Evolutionary conservation across 2,113 vertebrate species (phyloP).

Genomic region (Gobius niger): DNA sequence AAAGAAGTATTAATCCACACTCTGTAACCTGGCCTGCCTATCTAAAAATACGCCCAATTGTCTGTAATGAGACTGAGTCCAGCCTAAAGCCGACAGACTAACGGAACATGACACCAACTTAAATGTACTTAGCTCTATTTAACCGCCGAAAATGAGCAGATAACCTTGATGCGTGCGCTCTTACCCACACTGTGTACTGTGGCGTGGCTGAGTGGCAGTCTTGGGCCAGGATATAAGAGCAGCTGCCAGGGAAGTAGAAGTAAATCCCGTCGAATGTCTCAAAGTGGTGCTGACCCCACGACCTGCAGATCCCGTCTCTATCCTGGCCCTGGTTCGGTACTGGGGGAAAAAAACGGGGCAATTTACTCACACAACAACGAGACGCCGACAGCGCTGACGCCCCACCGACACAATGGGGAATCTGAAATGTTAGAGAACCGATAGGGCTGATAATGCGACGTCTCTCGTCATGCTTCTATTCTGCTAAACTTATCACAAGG

Average conservation of each 20-base stretch:
- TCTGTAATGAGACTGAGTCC: slow-evolving; percentile 9
- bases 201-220: slow-evolving; percentile 88
- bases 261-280: slow-evolving; percentile 99
- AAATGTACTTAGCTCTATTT: slow-evolving; percentile 6
- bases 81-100: neutral
- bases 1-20: slow-evolving; percentile 12
- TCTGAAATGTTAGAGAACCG: slow-evolving; percentile 2
- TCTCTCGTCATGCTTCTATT: slow-evolving; percentile 41
- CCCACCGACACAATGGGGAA: slow-evolving; percentile 7
- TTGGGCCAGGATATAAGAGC: slow-evolving; percentile 96
- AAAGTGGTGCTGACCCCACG: slow-evolving; percentile 95
- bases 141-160: neutral
- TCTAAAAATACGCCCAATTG: slow-evolving; percentile 15
- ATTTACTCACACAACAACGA: slow-evolving; percentile 1
- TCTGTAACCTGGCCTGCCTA: slow-evolving; percentile 13
- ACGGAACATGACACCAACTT: slow-evolving; percentile 4
- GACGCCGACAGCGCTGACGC: slow-evolving; percentile 18
- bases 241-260: slow-evolving; percentile 95
- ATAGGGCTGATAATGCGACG: neutral
- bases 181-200: slow-evolving; percentile 95
- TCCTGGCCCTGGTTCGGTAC: slow-evolving; percentile 93
- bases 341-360: slow-evolving; percentile 62
- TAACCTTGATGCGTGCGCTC: slow-evolving; percentile 37
- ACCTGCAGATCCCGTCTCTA: slow-evolving; percentile 94
- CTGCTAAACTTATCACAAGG: slow-evolving; percentile 29